Conservation (phyloP, 2,888 invertebrate species). For the Caenorhabditis sp. region DNA sequence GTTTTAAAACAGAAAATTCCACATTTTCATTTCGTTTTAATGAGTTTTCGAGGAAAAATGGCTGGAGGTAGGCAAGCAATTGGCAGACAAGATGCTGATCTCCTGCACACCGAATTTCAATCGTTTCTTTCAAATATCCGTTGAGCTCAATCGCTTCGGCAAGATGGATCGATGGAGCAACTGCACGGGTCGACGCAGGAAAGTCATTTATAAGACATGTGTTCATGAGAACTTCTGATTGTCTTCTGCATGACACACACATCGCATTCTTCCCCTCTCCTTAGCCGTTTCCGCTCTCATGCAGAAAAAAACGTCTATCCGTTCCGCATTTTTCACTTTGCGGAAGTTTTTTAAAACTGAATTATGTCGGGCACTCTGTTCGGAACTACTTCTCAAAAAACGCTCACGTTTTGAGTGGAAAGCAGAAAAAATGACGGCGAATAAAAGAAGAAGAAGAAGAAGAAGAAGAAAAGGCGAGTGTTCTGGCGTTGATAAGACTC, state of each 20-base stretch:
- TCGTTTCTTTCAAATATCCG: conserved; percentile 34
- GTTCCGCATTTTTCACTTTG: background rate
- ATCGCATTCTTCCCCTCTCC: background rate
- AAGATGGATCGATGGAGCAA: conserved; percentile 43
- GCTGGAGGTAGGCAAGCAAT: no score
- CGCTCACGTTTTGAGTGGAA: no score
- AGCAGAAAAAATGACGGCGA: background rate
- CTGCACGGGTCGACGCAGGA: conserved; percentile 33
- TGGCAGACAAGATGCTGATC: conserved; percentile 16
- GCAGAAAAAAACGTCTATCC: background rate
- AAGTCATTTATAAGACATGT: conserved; percentile 52
- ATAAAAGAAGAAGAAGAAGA: background rate
- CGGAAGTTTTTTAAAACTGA: background rate
- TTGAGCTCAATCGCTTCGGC: conserved; percentile 24
- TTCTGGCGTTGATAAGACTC: conserved; percentile 5
- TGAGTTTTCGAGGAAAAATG: conserved; percentile 13
- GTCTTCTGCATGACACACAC: conserved; percentile 36
- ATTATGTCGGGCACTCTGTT: background rate
- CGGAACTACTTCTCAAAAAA: background rate
- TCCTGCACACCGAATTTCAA: conserved; percentile 7
- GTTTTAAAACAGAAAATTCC: background rate
- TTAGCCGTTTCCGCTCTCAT: background rate
- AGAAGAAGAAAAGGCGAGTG: conserved; percentile 23
- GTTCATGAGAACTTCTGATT: conserved; percentile 52
- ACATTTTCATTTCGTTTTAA: background rate